These are phyloP conservation scores for Elachura formosa DNA, from an alignment of 2,113 vertebrate species.

Conservation along the genomic window DNA sequence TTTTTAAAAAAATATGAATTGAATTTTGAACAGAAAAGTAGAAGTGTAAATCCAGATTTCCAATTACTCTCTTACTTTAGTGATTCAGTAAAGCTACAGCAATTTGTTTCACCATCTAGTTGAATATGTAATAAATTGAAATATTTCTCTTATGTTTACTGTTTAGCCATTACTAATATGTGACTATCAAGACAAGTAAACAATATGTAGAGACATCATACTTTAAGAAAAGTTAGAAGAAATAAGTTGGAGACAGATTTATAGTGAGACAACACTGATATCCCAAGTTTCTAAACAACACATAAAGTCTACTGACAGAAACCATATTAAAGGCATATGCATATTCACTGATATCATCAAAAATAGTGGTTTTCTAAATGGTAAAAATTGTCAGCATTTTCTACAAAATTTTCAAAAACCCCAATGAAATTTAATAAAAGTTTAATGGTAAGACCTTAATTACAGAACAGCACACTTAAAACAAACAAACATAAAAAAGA, in stretches of 20 bases:
- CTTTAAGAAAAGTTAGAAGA: background rate
- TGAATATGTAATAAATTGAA: background rate
- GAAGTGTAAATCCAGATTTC: background rate
- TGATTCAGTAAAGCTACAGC: background rate
- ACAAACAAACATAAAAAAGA: background rate
- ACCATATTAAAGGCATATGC: background rate
- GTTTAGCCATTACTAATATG: background rate
- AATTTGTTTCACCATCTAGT: background rate
- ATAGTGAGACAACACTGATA: background rate
- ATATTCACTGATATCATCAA: background rate
- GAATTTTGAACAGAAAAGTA: background rate
- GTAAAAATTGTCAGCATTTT: background rate
- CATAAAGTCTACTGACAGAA: background rate
- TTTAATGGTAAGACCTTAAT: background rate
- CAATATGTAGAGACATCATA: background rate
- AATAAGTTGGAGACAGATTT: background rate
- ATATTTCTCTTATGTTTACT: background rate
- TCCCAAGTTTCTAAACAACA: background rate
- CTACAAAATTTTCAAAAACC: background rate
- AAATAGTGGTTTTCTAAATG: background rate
- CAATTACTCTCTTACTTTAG: background rate
- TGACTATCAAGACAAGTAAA: background rate
- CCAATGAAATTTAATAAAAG: background rate
- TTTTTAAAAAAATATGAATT: background rate
- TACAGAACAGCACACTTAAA: accelerated